Conservation (phyloP, 2,888 invertebrate genomes). For the Torymus tubicola region DNA sequence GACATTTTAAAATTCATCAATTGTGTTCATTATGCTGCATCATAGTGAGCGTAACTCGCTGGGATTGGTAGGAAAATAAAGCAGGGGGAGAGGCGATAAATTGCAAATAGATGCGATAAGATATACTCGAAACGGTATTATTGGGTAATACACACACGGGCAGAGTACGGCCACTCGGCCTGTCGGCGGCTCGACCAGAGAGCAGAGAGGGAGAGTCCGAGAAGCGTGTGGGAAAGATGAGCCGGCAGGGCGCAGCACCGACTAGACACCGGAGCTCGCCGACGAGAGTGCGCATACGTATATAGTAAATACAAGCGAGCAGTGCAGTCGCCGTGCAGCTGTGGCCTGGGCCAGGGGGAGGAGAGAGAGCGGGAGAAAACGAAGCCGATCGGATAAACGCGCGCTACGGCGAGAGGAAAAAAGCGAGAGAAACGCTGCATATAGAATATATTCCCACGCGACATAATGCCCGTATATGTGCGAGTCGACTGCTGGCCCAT, state of each 20-base stretch:
- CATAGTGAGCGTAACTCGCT: no score
- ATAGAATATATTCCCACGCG: constrained; percentile 60
- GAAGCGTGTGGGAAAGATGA: no score
- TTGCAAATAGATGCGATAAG: no score
- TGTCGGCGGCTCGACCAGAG: not conserved
- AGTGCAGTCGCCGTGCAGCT: not conserved
- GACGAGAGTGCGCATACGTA: no score
- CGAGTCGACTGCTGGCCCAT: constrained; percentile 37
- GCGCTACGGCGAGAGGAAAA: constrained; percentile 21
- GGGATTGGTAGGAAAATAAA: no score
- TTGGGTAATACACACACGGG: no score
- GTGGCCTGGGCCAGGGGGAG: not conserved
- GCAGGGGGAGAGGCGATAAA: no score
- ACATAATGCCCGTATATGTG: constrained; percentile 57
- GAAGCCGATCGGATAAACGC: constrained; percentile 28
- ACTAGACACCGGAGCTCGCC: constrained; percentile 58
- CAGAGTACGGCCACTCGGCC: no score
- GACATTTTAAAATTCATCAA: no score
- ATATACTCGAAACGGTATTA: no score
- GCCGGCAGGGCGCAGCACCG: constrained; percentile 66
- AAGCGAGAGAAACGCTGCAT: constrained; percentile 14
- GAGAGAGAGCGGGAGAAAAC: constrained; percentile 4
- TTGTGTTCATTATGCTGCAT: no score
- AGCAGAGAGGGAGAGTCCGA: not conserved
- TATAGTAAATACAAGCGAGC: no score